phyloP scores from a whole-genome alignment of 2,888 invertebrate species.

The Diaphora mendica region DNA sequence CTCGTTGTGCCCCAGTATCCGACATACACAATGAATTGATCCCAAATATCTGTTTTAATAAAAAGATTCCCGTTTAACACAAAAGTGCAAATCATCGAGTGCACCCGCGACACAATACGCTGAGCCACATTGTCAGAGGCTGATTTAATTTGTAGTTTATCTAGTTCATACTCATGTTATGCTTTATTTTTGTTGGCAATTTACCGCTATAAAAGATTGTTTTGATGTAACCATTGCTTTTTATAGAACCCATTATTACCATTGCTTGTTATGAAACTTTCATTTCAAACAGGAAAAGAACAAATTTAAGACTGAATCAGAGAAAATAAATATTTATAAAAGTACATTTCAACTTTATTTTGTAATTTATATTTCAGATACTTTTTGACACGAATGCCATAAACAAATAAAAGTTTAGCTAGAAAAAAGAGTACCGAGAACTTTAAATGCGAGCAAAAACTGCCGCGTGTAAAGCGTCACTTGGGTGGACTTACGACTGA shows the following conservation, averaged over 20 bases:
- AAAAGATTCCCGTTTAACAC: conserved; percentile 38
- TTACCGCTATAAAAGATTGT: conserved; percentile 23
- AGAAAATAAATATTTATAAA: neutral
- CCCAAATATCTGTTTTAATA: conserved; percentile 23
- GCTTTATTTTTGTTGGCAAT: conserved; percentile 17
- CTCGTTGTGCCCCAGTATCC: conserved; percentile 7
- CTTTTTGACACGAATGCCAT: neutral
- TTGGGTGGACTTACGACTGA: conserved; percentile 27
- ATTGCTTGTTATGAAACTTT: conserved; percentile 6
- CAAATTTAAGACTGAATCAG: neutral
- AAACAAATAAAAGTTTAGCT: conserved; percentile 7
- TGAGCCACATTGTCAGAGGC: conserved; percentile 12
- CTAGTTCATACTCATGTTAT: conserved; percentile 24
- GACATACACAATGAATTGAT: conserved; percentile 38
- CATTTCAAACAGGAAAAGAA: neutral
- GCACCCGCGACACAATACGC: conserved; percentile 21
- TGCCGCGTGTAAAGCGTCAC: conserved; percentile 19
- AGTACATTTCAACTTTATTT: neutral
- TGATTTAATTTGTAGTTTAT: conserved; percentile 39
- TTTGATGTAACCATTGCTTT: conserved; percentile 10
- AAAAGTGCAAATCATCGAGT: conserved; percentile 42
- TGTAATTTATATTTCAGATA: neutral
- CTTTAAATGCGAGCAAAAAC: conserved; percentile 34
- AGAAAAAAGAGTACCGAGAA: conserved; percentile 11
- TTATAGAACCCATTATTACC: neutral